Conservation (phyloP, 2,888 invertebrate genomes). For the Microdon myrmicae region DNA sequence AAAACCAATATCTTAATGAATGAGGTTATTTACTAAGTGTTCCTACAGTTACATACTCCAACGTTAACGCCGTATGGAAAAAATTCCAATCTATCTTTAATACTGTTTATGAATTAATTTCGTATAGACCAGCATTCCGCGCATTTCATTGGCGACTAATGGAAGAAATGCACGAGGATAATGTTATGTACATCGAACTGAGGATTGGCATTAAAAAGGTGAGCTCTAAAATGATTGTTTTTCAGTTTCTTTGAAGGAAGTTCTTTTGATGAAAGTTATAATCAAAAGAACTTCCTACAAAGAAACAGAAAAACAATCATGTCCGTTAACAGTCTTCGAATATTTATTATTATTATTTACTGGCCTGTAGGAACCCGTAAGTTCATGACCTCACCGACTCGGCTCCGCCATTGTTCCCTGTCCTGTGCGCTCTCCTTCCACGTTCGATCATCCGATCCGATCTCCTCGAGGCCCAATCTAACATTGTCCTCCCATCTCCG, state of each 20-base stretch:
- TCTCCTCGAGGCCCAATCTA: too few species aligned
- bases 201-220: constrained; percentile 62
- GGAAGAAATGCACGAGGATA: constrained; percentile 71
- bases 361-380: too few species aligned
- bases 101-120: constrained; percentile 67
- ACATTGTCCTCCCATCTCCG: too few species aligned
- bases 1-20: neutral
- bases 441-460: too few species aligned
- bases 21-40: neutral
- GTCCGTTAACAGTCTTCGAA: neutral
- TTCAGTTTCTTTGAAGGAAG: neutral
- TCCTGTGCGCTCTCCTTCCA: too few species aligned
- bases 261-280: neutral
- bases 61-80: constrained; percentile 67
- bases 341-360: neutral
- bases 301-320: neutral
- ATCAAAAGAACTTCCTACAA: neutral
- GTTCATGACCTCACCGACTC: too few species aligned
- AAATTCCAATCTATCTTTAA: constrained; percentile 69
- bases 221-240: neutral
- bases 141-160: constrained; percentile 70
- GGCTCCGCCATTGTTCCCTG: too few species aligned
- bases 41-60: constrained; percentile 60
- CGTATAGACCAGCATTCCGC: constrained; percentile 70
- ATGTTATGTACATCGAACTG: constrained; percentile 73